Base-by-base conservation (phyloP, 2,797 vertebrate species). In the Tenualosa thibaudeaui region DNA sequence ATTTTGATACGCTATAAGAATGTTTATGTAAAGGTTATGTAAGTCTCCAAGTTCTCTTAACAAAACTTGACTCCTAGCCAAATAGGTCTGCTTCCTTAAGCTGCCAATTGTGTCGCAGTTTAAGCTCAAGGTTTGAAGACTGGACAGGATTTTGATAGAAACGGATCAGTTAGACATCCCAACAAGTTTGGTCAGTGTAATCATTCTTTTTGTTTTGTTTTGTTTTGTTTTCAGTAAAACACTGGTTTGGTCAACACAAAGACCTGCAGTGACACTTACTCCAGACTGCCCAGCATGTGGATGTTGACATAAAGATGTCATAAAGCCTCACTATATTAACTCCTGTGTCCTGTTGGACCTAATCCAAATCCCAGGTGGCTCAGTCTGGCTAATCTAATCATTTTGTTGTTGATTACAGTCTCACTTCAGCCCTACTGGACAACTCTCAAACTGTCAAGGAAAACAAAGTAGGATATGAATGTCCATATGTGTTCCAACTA, bases 301-400 rank as follows among this genome's bases (percentile, higher is more conserved):
- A 9, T 56, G 84, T 86, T 90, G 85, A 24, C 81, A 88, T 84
- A 87, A 46, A 84, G 26, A 46, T 37, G 15, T 40, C 71, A 43
- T 4, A 78, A 2, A 22, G 71, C 40, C 40, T 78, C 43, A 43
- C 17, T 75, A 17, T 54, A 46, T 89, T 85, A 84, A 43, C 62
- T 10, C 83, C 84, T 24, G 82, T 43, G 78, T 37, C 49, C 81
- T 19, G 17, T 15, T 86, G 87, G 82, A 78, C 60, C 43, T 81
- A 81, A 60, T 81, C 84, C 71, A 87, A 81, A 88, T 89, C 85
- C 81, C 68, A 24, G 50, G 46, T 84, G 82, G 54, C 6, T 53
- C 53, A 9, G 88, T 89, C 89, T 87, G 84, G 46, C 24, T 12
- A 19, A 40, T 75, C 50, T 84, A 68, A 40, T 89, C 82, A 89